Base-by-base conservation (phyloP, 2,797 vertebrate species). In the Petrocephalus schoutedeni region DNA sequence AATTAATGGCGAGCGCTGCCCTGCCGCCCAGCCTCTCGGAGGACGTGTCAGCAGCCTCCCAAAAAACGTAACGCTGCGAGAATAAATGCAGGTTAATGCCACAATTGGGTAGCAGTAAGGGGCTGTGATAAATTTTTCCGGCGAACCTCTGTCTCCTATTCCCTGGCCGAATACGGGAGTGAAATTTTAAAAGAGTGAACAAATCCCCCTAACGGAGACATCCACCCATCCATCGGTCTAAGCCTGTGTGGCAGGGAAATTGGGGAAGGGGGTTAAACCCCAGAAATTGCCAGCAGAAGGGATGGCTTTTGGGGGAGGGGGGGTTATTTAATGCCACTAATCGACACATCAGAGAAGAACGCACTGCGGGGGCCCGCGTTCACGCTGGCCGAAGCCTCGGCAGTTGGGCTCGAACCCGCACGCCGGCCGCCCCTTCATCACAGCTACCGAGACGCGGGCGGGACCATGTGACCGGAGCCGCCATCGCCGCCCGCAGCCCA, bases 401-500 rank as follows among this genome's bases (percentile, higher is more conserved):
- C 2, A 6, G 54, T 74, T 10, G 61, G 14, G 19, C 21, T 54
- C 12, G 64, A 87, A 49, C 36, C 12, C 1, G 77, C 8, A 4
- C 19, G 1, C 36, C 16, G 14, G 36, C 74, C 36, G 2, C 36
- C 41, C 80, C 74, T 77, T 49, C 58, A 56, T 88, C 57, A 3
- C 87, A 23, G 56, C 94, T 90, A 92, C 94, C 92, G 91, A 93
- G 93, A 94, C 93, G 49, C 89, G 85, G 57, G 14, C 85, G 92
- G 95, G 94, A 95, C 93, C 92, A 28, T 85, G 51, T 23, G 19
- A 14, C 92, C 19, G 90, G 92, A 91, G 92, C 96, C 95, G 94
- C 93, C 94, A 92, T 95, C 95, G 94, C 96, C 95, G 94, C 93
- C 94, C 96, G 96, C 95, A 95, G 95, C 95, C 97, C 95, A 95